Conservation (phyloP, 2,797 vertebrate genomes). For the Propithecus deckenii region DNA sequence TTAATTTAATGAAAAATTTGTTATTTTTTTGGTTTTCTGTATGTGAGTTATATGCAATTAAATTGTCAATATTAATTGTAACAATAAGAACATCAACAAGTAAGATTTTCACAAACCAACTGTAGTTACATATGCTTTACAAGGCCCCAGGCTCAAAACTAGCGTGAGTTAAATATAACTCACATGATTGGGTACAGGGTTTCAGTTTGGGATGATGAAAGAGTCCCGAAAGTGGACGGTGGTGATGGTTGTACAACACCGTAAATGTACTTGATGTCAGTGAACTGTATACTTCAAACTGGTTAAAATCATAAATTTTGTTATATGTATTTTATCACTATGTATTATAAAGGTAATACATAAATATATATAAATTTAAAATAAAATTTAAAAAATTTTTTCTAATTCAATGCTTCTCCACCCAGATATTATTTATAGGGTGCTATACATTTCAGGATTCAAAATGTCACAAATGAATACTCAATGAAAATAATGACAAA, state of each 20-base stretch:
- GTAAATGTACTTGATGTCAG: background rate
- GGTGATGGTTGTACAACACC: background rate
- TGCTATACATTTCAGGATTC: background rate
- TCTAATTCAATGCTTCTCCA: background rate
- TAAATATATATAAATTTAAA: background rate
- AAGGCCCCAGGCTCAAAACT: too few relatives aligned
- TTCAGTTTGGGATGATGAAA: background rate
- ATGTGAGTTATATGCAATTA: too few relatives aligned
- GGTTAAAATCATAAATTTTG: background rate
- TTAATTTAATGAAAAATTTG: too few relatives aligned
- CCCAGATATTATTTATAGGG: background rate
- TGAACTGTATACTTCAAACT: background rate
- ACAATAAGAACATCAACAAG: too few relatives aligned
- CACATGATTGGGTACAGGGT: background rate
- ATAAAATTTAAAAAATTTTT: background rate
- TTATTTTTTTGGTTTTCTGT: too few relatives aligned
- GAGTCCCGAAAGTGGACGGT: background rate
- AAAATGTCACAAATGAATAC: background rate
- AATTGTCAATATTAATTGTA: too few relatives aligned
- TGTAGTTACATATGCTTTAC: too few relatives aligned
- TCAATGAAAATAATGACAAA: background rate
- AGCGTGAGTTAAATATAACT: too few relatives aligned
- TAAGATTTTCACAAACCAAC: too few relatives aligned
- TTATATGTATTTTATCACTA: background rate
- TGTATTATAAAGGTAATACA: background rate